Percentiles rank a stretch among this genome's conserved stretches.
phyloP scores from a whole-genome alignment of 1,140 invertebrate genomes.

The Lasioglossum baleicum region DNA sequence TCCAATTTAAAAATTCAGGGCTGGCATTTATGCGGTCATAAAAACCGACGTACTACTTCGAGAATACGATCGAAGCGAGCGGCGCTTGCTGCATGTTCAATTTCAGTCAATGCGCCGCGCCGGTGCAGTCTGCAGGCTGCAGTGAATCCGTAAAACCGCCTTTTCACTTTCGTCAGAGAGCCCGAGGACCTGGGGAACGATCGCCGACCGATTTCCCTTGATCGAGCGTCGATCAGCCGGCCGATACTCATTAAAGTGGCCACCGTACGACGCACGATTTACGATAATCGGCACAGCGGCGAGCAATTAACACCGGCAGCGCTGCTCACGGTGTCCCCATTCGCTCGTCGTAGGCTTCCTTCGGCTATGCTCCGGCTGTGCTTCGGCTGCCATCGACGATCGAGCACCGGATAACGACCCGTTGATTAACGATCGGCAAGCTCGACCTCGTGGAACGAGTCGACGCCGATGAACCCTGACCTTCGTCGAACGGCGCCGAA shows the following conservation, averaged over 20 bases:
- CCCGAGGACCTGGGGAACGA: too few species aligned
- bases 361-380: constrained; percentile 19
- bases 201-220: neutral
- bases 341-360: constrained; percentile 23
- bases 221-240: neutral
- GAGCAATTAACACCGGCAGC: constrained; percentile 42
- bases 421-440: constrained; percentile 58
- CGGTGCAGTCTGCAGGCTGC: neutral
- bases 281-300: constrained; percentile 36
- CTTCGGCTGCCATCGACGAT: constrained; percentile 23
- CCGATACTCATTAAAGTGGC: constrained; percentile 24
- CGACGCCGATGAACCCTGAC: constrained; percentile 55
- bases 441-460: constrained; percentile 16
- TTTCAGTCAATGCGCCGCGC: neutral
- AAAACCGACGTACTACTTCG: neutral
- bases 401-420: constrained; percentile 45
- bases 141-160: neutral
- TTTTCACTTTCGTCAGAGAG: constrained; percentile 30
- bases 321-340: constrained; percentile 30
- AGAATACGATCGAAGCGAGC: neutral
- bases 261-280: constrained; percentile 29
- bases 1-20: neutral
- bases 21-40: neutral
- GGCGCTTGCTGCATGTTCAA: neutral
- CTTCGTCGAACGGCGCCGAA: constrained; percentile 35